These are phyloP conservation scores for Pterostichus madidus DNA, from an alignment of 2,888 invertebrate genomes.

Conservation along the genomic window DNA sequence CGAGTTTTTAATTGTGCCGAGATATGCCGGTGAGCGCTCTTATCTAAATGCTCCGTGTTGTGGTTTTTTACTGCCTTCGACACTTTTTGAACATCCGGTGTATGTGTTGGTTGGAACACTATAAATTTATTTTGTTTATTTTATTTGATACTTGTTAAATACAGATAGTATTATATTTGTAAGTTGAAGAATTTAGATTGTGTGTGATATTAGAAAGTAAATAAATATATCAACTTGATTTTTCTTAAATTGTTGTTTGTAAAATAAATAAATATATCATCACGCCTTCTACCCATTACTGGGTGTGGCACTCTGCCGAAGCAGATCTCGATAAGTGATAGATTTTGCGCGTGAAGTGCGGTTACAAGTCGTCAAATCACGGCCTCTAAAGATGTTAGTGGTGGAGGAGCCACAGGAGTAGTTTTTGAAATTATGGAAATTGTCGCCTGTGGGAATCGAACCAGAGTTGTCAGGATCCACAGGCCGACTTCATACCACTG, in stretches of 20 bases:
- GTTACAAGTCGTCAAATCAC: too few relatives aligned
- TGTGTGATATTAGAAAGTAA: neutral
- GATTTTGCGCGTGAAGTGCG: too few relatives aligned
- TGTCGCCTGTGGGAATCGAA: too few relatives aligned
- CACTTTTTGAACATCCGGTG: conserved; percentile 41
- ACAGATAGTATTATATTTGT: neutral
- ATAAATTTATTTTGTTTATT: conserved; percentile 15
- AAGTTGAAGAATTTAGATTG: neutral
- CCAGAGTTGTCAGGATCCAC: too few relatives aligned
- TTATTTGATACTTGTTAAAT: neutral
- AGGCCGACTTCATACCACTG: too few relatives aligned
- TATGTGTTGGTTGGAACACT: conserved; percentile 1
- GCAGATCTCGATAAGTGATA: too few relatives aligned
- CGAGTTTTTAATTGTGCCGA: conserved; percentile 55
- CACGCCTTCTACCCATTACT: too few relatives aligned
- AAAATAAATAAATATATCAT: too few relatives aligned
- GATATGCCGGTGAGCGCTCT: conserved; percentile 2
- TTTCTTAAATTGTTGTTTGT: neutral
- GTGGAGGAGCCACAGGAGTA: too few relatives aligned
- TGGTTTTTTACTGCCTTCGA: conserved; percentile 24
- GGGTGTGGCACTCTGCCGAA: too few relatives aligned
- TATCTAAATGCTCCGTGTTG: conserved; percentile 59
- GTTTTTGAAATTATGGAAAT: too few relatives aligned
- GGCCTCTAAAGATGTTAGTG: too few relatives aligned
- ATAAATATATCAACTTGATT: neutral